Evolutionary conservation across 2,113 vertebrate species (phyloP), one percentile per base, ranked within the genome.

Genomic region (Pavo muticus): DNA sequence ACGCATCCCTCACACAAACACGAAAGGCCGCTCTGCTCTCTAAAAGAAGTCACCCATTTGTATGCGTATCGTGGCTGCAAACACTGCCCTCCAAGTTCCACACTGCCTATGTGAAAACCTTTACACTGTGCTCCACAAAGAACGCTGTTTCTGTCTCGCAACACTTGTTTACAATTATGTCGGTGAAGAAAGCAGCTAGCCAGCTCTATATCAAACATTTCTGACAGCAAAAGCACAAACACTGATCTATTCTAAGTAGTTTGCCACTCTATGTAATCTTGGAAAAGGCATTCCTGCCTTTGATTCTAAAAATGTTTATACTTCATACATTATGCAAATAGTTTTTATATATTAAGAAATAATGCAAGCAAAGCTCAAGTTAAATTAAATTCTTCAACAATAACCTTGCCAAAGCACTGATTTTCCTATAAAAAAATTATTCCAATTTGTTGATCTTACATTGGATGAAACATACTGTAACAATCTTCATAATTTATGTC

Each of bases 401-500:
- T 95, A 98, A 97, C 96, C 97, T 97, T 98, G 98, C 98, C 98
- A 98, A 98, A 98, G 97, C 96, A 95, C 98, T 98, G 98, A 98
- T 98, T 98, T 98, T 98, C 97, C 97, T 97, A 98, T 98, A 98
- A 98, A 98, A 96, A 98, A 98, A 98, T 98, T 98, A 98, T 98
- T 98, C 96, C 98, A 98, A 98, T 98, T 98, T 98, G 98, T 98
- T 98, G 98, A 98, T 98, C 97, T 98, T 98, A 98, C 95, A 97
- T 97, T 98, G 98, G 98, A 97, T 96, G 97, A 98, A 98, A 98
- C 98, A 98, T 98, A 97, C 98, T 98, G 97, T 98, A 98, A 98
- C 98, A 98, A 98, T 98, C 98, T 98, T 98, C 97, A 97, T 98
- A 98, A 98, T 98, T 98, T 98, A 97, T 98, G 97, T 98, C 98